phyloP scores from a whole-genome alignment of 2,888 invertebrate genomes.

The Lasioglossum oenotherae region DNA sequence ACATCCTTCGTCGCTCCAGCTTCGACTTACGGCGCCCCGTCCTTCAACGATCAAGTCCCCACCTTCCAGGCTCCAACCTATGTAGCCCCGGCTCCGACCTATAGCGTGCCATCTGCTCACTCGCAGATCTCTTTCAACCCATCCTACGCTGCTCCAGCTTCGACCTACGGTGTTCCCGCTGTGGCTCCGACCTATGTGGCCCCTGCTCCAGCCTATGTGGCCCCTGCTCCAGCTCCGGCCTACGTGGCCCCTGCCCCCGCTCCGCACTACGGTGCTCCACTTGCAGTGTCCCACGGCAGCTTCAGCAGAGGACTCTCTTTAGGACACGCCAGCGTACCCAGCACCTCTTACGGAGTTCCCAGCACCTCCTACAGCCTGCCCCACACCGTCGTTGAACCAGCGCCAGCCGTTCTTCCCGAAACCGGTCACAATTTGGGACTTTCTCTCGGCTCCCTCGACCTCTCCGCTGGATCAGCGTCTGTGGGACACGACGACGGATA shows the following conservation, averaged over 20 bases:
- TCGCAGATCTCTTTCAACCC: rapidly evolving
- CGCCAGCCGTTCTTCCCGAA: neutral
- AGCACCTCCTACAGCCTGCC: slow-evolving; percentile 7
- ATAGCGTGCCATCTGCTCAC: neutral
- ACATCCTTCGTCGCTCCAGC: neutral
- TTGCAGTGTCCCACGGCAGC: neutral
- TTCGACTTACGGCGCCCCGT: neutral
- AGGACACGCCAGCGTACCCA: slow-evolving; percentile 22
- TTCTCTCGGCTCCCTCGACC: neutral
- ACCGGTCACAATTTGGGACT: neutral
- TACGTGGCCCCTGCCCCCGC: neutral
- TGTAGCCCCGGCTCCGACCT: neutral
- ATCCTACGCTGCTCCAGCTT: neutral
- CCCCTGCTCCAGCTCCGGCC: neutral
- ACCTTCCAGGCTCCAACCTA: neutral
- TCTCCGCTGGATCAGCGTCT: slow-evolving; percentile 7
- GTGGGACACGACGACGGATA: slow-evolving; percentile 55
- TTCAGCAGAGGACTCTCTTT: neutral
- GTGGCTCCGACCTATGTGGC: neutral
- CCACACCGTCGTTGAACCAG: neutral
- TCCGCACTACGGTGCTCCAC: neutral
- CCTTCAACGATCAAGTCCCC: neutral
- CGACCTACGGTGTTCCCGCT: neutral
- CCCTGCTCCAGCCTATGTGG: neutral
- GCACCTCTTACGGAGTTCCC: slow-evolving; percentile 37